These are phyloP conservation scores for Bruchidius siliquastri DNA, from an alignment of 2,888 invertebrate species.

Conservation along the genomic window DNA sequence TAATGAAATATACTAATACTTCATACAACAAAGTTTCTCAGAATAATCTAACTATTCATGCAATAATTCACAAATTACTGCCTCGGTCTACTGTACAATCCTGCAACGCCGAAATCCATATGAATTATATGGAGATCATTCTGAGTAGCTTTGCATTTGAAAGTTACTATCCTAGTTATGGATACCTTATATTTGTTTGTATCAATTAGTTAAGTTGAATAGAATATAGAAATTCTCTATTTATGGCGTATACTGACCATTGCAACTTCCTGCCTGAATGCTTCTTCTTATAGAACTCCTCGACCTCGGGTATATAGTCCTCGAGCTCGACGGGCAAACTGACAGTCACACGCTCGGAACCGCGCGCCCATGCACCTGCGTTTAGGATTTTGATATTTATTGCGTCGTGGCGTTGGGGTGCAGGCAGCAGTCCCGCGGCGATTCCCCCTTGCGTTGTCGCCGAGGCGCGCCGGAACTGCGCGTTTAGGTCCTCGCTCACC, in stretches of 20 bases:
- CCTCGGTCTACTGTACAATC: too few species aligned
- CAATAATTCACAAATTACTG: too few species aligned
- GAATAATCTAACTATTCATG: too few species aligned
- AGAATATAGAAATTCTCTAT: too few species aligned
- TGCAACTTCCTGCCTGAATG: conserved; percentile 96
- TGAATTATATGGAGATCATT: too few species aligned
- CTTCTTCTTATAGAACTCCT: conserved; percentile 96
- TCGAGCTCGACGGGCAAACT: conserved; percentile 96
- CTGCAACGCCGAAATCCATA: too few species aligned
- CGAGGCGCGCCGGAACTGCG: conserved; percentile 82
- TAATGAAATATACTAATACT: too few species aligned
- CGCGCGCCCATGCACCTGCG: conserved; percentile 90
- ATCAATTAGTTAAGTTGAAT: too few species aligned
- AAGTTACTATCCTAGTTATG: too few species aligned
- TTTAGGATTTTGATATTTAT: conserved; percentile 98
- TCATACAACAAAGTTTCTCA: too few species aligned
- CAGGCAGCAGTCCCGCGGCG: conserved; percentile 73
- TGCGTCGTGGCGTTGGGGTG: conserved; percentile 76
- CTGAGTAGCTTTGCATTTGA: too few species aligned
- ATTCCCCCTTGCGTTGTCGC: conserved; percentile 35
- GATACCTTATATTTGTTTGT: too few species aligned
- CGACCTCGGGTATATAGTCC: conserved; percentile 98
- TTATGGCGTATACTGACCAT: conserved; percentile 59
- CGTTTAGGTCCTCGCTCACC: conserved; percentile 83
- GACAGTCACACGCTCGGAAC: conserved; percentile 91